Conservation (phyloP, 2,113 vertebrate species). For the Microcebus lehilahytsara region DNA sequence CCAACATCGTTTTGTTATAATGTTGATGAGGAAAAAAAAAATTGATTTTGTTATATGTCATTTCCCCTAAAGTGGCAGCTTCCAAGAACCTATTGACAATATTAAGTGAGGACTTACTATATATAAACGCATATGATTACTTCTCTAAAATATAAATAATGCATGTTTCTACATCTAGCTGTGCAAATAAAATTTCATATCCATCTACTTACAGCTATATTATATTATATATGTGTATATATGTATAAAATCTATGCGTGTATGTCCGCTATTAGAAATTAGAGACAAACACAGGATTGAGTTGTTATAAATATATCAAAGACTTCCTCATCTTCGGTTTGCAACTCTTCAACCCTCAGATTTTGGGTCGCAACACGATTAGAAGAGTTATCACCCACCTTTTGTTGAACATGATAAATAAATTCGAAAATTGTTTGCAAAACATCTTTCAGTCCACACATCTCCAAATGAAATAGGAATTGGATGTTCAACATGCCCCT, state of each 20-base stretch:
- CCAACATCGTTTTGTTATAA: background rate
- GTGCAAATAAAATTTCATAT: background rate
- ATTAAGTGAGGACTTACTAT: background rate
- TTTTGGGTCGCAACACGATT: background rate
- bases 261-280: background rate
- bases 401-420: background rate
- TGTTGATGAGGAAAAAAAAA: background rate
- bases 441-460: background rate
- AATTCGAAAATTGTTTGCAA: background rate
- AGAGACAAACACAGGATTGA: fast-evolving
- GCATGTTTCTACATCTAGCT: background rate
- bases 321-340: background rate
- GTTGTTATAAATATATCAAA: background rate
- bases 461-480: fast-evolving
- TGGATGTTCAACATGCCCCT: no score
- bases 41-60: background rate
- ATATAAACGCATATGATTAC: background rate
- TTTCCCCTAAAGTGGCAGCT: background rate
- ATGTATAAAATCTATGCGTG: background rate
- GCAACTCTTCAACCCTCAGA: fast-evolving
- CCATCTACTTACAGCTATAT: background rate
- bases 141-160: background rate
- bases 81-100: background rate
- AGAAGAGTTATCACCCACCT: fast-evolving
- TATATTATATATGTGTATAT: background rate